A percentile compares a stretch with the other conserved stretches of the same genome.
These are phyloP conservation scores for Hippoglossus stenolepis DNA, from an alignment of 2,113 vertebrate genomes.

Conservation along the genomic window DNA sequence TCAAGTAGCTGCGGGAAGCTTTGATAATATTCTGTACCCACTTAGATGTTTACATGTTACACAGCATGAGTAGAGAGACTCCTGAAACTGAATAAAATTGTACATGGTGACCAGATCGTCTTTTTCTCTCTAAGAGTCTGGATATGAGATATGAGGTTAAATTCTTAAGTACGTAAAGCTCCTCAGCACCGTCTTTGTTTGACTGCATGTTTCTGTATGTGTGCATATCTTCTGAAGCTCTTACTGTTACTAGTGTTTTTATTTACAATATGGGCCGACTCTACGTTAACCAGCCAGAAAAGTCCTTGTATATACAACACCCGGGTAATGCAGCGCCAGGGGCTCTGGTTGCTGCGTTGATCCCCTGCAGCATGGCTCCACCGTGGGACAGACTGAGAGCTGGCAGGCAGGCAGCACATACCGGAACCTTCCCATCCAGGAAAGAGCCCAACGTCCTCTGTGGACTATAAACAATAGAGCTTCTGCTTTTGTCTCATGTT, in stretches of 20 bases:
- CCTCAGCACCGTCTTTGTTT: not conserved
- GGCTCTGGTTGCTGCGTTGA: constrained; percentile 8
- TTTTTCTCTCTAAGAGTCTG: too few relatives aligned
- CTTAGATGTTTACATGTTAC: too few relatives aligned
- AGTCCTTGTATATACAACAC: constrained; percentile 17
- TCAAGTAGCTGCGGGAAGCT: too few relatives aligned
- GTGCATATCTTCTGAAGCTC: not conserved
- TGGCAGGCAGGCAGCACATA: constrained; percentile 53
- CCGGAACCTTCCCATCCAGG: constrained; percentile 75
- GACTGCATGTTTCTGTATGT: not conserved
- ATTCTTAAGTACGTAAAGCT: too few relatives aligned
- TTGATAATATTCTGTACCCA: too few relatives aligned
- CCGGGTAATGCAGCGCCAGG: not conserved
- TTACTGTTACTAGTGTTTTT: constrained; percentile 9
- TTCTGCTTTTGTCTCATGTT: constrained; percentile 65
- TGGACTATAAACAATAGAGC: constrained; percentile 70
- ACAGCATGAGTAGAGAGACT: too few relatives aligned
- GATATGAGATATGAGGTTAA: too few relatives aligned
- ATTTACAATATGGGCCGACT: constrained; percentile 9
- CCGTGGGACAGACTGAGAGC: constrained; percentile 37
- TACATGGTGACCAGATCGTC: too few relatives aligned
- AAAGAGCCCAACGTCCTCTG: constrained; percentile 69
- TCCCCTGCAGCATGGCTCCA: constrained; percentile 14
- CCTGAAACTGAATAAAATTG: too few relatives aligned
- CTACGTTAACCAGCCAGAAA: constrained; percentile 17